Conservation (phyloP, 1,140 invertebrate species). For the Meloidogyne floridensis region DNA sequence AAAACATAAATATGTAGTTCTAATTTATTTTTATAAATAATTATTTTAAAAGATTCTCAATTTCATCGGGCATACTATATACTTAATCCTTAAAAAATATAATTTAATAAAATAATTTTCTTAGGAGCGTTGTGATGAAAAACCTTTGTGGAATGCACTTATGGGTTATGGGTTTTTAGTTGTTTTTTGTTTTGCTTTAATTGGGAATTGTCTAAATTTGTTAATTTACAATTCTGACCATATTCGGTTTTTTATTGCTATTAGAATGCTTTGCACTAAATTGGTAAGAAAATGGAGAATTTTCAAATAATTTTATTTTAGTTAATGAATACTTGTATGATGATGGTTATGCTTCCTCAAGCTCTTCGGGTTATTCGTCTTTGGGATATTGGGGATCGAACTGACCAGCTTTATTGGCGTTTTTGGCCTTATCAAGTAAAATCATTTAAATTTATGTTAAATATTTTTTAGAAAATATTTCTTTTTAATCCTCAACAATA, state of each 20-base stretch:
- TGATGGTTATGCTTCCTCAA: slow-evolving; percentile 56
- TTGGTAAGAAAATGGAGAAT: slow-evolving; percentile 34
- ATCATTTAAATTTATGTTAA: background rate
- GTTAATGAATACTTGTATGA: slow-evolving; percentile 59
- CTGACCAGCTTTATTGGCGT: slow-evolving; percentile 53
- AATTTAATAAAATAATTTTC: background rate
- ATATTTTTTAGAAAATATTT: too few species aligned
- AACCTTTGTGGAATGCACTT: slow-evolving; percentile 32
- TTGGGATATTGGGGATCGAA: slow-evolving; percentile 39
- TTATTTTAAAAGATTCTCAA: too few species aligned
- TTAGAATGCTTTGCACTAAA: slow-evolving; percentile 60
- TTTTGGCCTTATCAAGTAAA: slow-evolving; percentile 51
- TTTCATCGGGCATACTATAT: too few species aligned
- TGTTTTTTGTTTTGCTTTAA: slow-evolving; percentile 49
- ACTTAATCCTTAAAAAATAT: too few species aligned
- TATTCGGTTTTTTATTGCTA: slow-evolving; percentile 59
- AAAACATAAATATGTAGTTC: too few species aligned
- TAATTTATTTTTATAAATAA: too few species aligned
- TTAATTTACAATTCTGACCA: slow-evolving; percentile 60
- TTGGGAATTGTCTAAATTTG: slow-evolving; percentile 57
- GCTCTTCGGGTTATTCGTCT: slow-evolving; percentile 49
- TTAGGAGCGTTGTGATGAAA: slow-evolving; percentile 47
- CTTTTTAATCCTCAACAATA: too few species aligned
- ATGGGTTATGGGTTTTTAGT: slow-evolving; percentile 54
- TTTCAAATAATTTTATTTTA: slow-evolving; percentile 17